Evolutionary conservation across 2,797 vertebrate species (phyloP).

Genomic region (Intellagama lesueurii): DNA sequence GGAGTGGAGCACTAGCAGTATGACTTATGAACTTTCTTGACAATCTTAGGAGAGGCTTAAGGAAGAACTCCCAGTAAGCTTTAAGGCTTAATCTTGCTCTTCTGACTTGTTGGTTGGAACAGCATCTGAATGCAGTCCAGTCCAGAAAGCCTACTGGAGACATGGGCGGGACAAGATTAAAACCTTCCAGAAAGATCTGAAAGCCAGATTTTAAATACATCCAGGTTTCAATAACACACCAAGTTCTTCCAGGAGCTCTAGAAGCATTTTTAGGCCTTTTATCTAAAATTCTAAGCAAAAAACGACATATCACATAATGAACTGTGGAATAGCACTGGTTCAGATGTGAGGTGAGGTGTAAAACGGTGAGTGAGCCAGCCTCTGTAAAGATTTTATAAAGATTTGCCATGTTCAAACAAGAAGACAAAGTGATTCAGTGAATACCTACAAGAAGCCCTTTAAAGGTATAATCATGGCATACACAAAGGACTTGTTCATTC

Average conservation of each 20-base stretch:
- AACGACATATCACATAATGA: neutral
- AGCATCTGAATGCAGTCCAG: too few relatives aligned
- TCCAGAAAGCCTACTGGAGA: too few relatives aligned
- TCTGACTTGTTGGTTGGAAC: too few relatives aligned
- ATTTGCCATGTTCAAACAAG: neutral
- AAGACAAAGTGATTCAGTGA: conserved; percentile 13
- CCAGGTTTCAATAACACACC: neutral
- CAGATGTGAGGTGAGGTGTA: neutral
- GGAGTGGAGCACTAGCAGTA: too few relatives aligned
- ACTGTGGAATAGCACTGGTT: neutral
- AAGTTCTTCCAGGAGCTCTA: neutral
- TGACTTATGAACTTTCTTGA: too few relatives aligned
- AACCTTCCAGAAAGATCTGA: neutral
- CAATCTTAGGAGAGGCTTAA: too few relatives aligned
- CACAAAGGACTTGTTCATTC: conserved; percentile 19
- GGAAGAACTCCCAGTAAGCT: too few relatives aligned
- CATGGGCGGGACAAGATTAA: neutral
- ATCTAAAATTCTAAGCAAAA: neutral
- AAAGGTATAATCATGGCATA: conserved; percentile 17
- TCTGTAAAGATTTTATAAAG: neutral
- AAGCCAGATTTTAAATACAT: neutral
- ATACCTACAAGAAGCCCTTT: conserved; percentile 26
- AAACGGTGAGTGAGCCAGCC: neutral
- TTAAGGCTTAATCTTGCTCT: too few relatives aligned
- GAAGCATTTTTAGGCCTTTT: neutral